Evolutionary conservation across 2,113 vertebrate species (phyloP).

Genomic region (Oriolus oriolus): DNA sequence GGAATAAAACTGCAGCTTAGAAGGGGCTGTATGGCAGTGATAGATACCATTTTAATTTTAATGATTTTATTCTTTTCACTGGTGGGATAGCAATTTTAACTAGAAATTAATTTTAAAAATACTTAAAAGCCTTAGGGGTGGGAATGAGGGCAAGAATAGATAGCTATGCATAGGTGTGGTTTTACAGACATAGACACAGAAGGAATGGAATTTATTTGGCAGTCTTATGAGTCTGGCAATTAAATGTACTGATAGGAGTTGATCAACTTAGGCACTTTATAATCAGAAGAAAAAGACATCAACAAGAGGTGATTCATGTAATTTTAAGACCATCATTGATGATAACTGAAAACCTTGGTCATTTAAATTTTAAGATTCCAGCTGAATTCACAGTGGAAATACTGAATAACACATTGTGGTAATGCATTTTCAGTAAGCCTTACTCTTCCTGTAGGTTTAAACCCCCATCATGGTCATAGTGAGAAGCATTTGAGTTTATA

Average conservation of each 20-base stretch:
- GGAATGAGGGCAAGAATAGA: not conserved
- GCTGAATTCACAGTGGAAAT: not conserved
- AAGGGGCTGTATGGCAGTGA: not conserved
- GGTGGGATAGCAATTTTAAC: not conserved
- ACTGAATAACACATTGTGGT: not conserved
- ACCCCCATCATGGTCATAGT: not conserved
- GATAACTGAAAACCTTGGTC: not conserved
- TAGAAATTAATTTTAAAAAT: conserved; percentile 1
- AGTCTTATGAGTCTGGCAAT: not conserved
- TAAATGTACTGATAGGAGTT: not conserved
- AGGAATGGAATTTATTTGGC: not conserved
- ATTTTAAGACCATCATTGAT: not conserved
- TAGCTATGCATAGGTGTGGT: not conserved
- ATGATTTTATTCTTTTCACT: conserved; percentile 5
- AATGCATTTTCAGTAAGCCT: not conserved
- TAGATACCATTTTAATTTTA: conserved; percentile 1
- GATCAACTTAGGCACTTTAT: not conserved
- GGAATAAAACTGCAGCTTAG: not conserved
- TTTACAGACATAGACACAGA: not conserved
- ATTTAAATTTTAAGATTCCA: not conserved
- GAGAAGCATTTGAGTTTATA: not conserved
- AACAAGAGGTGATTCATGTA: not conserved
- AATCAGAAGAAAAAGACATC: not conserved
- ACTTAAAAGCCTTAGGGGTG: not conserved
- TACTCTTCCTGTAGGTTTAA: not conserved